Percentiles rank a stretch among this genome's conserved stretches.
phyloP scores from a whole-genome alignment of 1,140 invertebrate genomes.

The Hycleus cichorii region DNA sequence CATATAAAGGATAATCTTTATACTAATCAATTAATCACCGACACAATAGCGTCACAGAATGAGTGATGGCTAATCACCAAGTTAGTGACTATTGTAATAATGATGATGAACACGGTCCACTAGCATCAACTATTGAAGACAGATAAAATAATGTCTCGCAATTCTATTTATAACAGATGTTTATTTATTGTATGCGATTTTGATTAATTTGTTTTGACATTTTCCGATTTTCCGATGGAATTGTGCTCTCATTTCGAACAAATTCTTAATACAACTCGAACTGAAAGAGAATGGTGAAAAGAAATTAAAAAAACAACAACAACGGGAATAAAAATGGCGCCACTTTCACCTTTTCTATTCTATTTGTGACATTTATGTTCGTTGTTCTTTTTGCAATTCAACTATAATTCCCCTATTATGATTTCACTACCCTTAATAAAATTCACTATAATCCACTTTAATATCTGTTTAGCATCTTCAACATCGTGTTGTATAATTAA shows the following conservation, averaged over 20 bases:
- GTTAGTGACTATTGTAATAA: slow-evolving; percentile 25
- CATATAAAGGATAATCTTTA: neutral
- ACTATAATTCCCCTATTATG: slow-evolving; percentile 24
- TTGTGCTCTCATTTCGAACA: no score
- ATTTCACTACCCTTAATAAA: slow-evolving; percentile 11
- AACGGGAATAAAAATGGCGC: no score
- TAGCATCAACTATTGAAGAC: slow-evolving; percentile 18
- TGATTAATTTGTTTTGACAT: slow-evolving; percentile 19
- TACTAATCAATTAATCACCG: slow-evolving; percentile 30
- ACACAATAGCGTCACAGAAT: slow-evolving; percentile 27
- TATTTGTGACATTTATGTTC: slow-evolving; percentile 27
- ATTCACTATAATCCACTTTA: neutral
- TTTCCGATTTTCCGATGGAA: neutral
- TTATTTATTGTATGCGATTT: slow-evolving; percentile 4
- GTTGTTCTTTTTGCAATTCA: slow-evolving; percentile 16
- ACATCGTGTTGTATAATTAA: neutral
- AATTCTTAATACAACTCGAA: no score
- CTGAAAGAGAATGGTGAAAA: no score
- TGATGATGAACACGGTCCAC: slow-evolving; percentile 22
- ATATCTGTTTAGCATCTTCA: neutral
- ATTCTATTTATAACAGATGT: slow-evolving; percentile 21
- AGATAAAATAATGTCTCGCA: slow-evolving; percentile 17
- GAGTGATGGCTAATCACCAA: slow-evolving; percentile 33
- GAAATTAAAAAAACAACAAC: no score
- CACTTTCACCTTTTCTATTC: slow-evolving; percentile 18